phyloP scores from a whole-genome alignment of 53 echinoderm and acorn worm genomes.

The Antedon mediterranea region DNA sequence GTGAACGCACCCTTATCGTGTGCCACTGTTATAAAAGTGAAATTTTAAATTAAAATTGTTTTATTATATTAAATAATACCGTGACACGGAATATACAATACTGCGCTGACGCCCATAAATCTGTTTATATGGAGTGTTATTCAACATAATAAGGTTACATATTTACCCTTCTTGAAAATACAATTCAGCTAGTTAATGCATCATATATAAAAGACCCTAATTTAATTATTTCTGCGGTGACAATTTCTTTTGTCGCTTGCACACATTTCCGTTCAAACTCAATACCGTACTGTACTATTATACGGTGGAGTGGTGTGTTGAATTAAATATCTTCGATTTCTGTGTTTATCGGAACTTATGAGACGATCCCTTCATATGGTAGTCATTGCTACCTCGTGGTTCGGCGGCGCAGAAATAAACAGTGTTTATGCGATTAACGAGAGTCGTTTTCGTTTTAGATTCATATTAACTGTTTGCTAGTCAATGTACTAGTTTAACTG shows the following conservation, averaged over 20 bases:
- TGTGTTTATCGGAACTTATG: not conserved
- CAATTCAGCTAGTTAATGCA: not conserved
- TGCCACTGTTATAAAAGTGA: no score
- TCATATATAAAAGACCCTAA: not conserved
- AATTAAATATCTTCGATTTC: not conserved
- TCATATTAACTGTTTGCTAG: not conserved
- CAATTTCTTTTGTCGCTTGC: not conserved
- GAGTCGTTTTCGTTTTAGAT: not conserved
- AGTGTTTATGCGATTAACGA: not conserved
- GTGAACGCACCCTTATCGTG: no score
- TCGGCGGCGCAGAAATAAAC: not conserved
- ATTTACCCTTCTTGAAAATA: no score
- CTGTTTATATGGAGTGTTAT: no score
- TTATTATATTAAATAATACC: no score
- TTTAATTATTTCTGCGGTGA: not conserved
- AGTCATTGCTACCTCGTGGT: not conserved
- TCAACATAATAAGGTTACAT: no score
- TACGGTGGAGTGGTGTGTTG: no score
- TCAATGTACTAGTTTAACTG: not conserved
- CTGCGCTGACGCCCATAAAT: no score
- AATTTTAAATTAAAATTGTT: no score
- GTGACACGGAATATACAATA: no score
- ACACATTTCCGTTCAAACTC: no score
- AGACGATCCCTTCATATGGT: not conserved
- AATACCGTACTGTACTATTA: no score